These are phyloP conservation scores for Eilema depressum DNA, from an alignment of 2,888 invertebrate genomes.

Conservation along the genomic window DNA sequence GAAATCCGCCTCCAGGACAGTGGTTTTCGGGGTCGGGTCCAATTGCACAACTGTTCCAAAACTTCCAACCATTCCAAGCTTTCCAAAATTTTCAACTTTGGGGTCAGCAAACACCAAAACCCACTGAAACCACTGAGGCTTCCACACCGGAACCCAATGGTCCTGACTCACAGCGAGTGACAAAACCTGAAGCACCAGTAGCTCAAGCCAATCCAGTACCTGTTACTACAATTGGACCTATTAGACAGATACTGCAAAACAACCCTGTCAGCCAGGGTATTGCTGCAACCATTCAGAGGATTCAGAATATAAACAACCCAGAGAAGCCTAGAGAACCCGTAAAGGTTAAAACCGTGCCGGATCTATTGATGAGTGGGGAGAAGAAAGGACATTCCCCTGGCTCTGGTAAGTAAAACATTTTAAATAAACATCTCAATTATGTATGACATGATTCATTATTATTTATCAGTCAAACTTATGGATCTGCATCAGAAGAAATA, in stretches of 20 bases:
- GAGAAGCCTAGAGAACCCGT: constrained; percentile 41
- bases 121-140: not conserved
- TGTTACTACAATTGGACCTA: constrained; percentile 49
- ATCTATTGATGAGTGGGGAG: constrained; percentile 21
- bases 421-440: not conserved
- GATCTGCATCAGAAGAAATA: not conserved
- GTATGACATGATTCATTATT: not conserved
- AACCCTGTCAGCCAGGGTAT: constrained; percentile 59
- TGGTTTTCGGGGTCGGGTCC: not conserved
- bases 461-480: not conserved
- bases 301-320: constrained; percentile 50
- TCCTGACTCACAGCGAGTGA: not conserved
- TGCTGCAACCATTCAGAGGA: constrained; percentile 49
- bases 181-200: constrained; percentile 15
- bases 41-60: not conserved
- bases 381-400: constrained; percentile 34
- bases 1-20: not conserved
- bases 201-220: constrained; percentile 27
- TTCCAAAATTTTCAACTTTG: too few relatives aligned
- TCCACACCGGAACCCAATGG: constrained; percentile 10
- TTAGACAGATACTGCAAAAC: constrained; percentile 63
- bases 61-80: not conserved
- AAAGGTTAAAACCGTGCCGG: constrained; percentile 10
- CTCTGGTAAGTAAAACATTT: constrained; percentile 8
- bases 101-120: not conserved